phyloP scores from a whole-genome alignment of 2,113 vertebrate genomes.

The Desmodus rotundus region DNA sequence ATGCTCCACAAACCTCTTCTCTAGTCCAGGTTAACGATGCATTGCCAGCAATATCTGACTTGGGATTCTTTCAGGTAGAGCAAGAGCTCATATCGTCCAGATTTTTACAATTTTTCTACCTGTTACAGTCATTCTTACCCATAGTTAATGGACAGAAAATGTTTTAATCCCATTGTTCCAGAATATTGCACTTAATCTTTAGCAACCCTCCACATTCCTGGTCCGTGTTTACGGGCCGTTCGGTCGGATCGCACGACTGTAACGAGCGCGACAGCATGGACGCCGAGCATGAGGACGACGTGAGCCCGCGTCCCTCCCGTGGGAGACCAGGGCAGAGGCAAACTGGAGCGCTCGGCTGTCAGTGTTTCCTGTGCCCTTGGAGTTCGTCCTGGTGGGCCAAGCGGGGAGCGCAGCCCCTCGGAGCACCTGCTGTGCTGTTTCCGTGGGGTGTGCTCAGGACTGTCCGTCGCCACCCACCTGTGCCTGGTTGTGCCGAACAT shows the following conservation, averaged over 20 bases:
- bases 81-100: background rate
- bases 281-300: background rate
- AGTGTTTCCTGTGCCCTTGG: background rate
- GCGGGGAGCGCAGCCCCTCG: background rate
- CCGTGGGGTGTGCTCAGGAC: background rate
- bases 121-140: background rate
- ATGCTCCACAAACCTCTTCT: background rate
- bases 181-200: background rate
- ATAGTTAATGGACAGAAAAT: background rate
- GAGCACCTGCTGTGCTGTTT: background rate
- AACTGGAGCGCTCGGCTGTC: no score
- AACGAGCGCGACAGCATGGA: background rate
- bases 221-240: background rate
- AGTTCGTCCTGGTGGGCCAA: background rate
- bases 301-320: background rate
- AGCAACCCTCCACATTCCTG: background rate
- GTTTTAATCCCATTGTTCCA: background rate
- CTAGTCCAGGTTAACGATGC: background rate
- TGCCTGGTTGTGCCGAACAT: background rate
- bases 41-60: background rate
- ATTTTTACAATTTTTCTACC: background rate
- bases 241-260: background rate
- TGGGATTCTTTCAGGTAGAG: background rate
- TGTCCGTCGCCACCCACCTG: background rate
- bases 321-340: background rate